Percentiles rank a stretch among this genome's conserved stretches.
These are phyloP conservation scores for Dendroctonus valens DNA, from an alignment of 1,140 invertebrate species.

Conservation along the genomic window DNA sequence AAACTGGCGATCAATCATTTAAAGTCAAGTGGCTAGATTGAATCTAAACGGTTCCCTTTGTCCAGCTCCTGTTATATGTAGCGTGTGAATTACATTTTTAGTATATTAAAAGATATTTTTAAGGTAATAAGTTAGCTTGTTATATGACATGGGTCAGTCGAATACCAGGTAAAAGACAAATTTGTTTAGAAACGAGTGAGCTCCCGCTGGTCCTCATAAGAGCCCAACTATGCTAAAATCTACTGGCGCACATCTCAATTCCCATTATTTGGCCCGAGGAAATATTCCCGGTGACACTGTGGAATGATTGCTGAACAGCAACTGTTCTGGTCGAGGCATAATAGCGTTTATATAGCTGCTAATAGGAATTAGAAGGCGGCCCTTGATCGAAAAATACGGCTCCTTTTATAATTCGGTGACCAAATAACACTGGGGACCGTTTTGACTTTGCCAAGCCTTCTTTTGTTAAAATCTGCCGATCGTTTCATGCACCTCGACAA, in stretches of 20 bases:
- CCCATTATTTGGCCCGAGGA: slow-evolving; percentile 33
- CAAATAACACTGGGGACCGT: slow-evolving; percentile 17
- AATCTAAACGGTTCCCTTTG: too few species aligned
- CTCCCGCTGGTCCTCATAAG: slow-evolving; percentile 24
- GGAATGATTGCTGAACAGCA: slow-evolving; percentile 34
- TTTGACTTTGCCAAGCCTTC: slow-evolving; percentile 16
- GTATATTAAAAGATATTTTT: slow-evolving; percentile 28
- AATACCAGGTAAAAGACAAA: slow-evolving; percentile 32
- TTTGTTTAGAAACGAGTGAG: slow-evolving; percentile 40
- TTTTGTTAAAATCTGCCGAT: slow-evolving; percentile 17
- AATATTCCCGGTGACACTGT: slow-evolving; percentile 37
- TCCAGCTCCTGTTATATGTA: slow-evolving; percentile 8
- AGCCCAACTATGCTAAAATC: slow-evolving; percentile 12
- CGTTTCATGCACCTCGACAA: slow-evolving; percentile 28
- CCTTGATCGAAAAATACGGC: slow-evolving; percentile 38
- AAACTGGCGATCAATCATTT: too few species aligned
- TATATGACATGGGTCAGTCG: slow-evolving; percentile 16
- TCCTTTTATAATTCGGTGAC: slow-evolving; percentile 10
- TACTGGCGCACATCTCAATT: slow-evolving; percentile 31
- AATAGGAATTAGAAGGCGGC: slow-evolving; percentile 35
- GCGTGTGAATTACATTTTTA: slow-evolving; percentile 29
- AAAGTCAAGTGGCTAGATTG: too few species aligned
- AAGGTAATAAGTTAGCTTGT: slow-evolving; percentile 22
- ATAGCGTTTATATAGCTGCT: slow-evolving; percentile 24
- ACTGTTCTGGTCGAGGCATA: slow-evolving; percentile 18